Evolutionary conservation across 1,140 invertebrate genomes (phyloP).

Genomic region (Venustaconcha ellipsiformis): DNA sequence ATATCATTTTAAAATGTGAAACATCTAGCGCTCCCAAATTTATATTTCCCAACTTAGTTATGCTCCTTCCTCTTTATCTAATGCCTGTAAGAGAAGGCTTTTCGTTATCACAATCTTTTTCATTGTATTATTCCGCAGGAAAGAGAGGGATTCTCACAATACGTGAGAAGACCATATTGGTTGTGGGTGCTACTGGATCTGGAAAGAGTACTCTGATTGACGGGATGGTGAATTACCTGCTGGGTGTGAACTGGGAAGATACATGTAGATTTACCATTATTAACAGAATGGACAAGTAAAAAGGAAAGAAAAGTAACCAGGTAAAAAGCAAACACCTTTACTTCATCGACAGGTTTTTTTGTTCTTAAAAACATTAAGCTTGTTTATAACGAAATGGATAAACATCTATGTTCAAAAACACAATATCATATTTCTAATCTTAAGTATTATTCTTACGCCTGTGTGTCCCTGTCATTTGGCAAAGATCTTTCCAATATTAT

Average conservation of each 20-base stretch:
- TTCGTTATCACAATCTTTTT: background rate
- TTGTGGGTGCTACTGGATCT: constrained; percentile 28
- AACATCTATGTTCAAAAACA: too few species aligned
- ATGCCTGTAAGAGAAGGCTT: background rate
- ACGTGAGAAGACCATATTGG: constrained; percentile 30
- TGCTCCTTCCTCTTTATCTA: background rate
- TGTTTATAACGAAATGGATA: too few species aligned
- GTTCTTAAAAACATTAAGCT: too few species aligned
- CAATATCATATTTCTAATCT: too few species aligned
- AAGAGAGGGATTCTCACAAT: background rate
- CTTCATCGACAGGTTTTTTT: too few species aligned
- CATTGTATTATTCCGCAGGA: background rate
- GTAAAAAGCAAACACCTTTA: too few species aligned
- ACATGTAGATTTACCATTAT: constrained; percentile 28
- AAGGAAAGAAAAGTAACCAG: constrained; percentile 5
- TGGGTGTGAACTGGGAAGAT: constrained; percentile 30
- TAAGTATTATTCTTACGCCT: too few species aligned
- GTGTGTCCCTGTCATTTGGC: too few species aligned
- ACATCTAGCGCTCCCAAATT: too few species aligned
- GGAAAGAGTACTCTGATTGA: constrained; percentile 34
- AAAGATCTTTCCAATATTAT: too few species aligned
- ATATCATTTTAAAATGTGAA: too few species aligned
- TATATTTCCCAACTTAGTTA: too few species aligned
- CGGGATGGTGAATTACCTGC: constrained; percentile 26
- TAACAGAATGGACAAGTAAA: constrained; percentile 21